A percentile compares a stretch with the other conserved stretches of the same genome.
phyloP scores from a whole-genome alignment of 2,797 vertebrate genomes.

The Platalea minor region DNA sequence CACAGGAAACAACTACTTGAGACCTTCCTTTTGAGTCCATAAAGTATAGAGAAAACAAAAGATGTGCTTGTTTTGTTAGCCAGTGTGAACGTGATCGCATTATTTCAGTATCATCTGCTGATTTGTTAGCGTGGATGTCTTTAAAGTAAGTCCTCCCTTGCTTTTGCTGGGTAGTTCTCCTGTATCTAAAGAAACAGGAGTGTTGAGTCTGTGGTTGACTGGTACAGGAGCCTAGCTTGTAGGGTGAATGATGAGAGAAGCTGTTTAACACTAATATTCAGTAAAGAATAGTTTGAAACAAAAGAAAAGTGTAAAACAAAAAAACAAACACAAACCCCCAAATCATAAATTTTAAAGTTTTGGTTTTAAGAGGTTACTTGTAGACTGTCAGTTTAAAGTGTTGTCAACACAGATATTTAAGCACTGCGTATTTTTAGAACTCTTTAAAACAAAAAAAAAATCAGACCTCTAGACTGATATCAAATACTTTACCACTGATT shows the following conservation, averaged over 20 bases:
- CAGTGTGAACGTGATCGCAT: not conserved
- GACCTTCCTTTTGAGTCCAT: not conserved
- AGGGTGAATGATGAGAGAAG: not conserved
- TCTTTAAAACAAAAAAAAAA: not conserved
- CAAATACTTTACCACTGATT: not conserved
- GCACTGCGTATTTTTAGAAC: not conserved
- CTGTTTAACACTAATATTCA: not conserved
- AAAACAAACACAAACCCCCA: not conserved
- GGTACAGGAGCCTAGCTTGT: not conserved
- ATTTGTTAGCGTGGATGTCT: not conserved
- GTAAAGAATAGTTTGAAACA: not conserved
- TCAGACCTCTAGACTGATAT: not conserved
- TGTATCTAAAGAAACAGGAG: not conserved
- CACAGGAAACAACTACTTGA: not conserved
- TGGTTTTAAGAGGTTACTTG: not conserved
- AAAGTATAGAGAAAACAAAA: not conserved
- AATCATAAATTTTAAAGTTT: not conserved
- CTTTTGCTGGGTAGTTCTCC: not conserved
- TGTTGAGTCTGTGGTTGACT: not conserved
- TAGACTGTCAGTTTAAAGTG: not conserved
- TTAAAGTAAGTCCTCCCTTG: not conserved
- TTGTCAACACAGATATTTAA: not conserved
- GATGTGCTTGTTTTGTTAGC: not conserved
- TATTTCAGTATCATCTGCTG: not conserved
- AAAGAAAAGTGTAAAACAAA: not conserved